Evolutionary conservation across 2,888 invertebrate genomes (phyloP).

Genomic region (Thymelicus acteon): DNA sequence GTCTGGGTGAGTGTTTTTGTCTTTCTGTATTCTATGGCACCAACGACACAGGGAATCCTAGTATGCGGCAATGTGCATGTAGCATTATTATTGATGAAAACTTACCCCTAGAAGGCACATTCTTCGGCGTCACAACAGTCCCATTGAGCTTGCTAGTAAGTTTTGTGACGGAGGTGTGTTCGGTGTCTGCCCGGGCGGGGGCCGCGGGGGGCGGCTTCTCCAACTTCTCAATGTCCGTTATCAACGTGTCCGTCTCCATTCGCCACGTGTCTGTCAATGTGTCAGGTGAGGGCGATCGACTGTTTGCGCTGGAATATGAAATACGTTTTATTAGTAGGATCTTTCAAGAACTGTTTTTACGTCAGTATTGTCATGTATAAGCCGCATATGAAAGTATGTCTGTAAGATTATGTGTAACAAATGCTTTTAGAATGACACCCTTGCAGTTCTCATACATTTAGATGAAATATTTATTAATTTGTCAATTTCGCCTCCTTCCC

Average conservation of each 20-base stretch:
- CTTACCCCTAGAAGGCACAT: conserved; percentile 62
- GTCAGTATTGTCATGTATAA: no score
- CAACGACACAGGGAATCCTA: no score
- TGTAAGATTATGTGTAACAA: no score
- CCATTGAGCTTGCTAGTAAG: conserved; percentile 67
- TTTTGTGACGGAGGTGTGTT: conserved; percentile 54
- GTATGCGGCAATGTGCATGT: no score
- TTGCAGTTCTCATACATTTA: no score
- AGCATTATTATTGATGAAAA: neutral
- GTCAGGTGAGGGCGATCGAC: conserved; percentile 70
- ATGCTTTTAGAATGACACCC: no score
- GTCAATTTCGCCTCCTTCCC: neutral
- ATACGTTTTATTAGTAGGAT: no score
- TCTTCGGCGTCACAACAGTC: conserved; percentile 62
- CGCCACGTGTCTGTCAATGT: conserved; percentile 56
- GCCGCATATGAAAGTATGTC: no score
- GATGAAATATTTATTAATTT: neutral
- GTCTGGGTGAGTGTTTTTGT: no score
- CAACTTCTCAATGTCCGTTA: conserved; percentile 54
- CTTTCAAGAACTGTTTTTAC: no score
- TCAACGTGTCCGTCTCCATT: conserved; percentile 70
- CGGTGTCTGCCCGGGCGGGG: conserved; percentile 40
- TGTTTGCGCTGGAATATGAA: conserved; percentile 55
- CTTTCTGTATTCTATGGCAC: no score
- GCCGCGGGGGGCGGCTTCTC: conserved; percentile 48